These are phyloP conservation scores for Laupala kohalensis DNA, from an alignment of 1,140 invertebrate species.

Conservation along the genomic window DNA sequence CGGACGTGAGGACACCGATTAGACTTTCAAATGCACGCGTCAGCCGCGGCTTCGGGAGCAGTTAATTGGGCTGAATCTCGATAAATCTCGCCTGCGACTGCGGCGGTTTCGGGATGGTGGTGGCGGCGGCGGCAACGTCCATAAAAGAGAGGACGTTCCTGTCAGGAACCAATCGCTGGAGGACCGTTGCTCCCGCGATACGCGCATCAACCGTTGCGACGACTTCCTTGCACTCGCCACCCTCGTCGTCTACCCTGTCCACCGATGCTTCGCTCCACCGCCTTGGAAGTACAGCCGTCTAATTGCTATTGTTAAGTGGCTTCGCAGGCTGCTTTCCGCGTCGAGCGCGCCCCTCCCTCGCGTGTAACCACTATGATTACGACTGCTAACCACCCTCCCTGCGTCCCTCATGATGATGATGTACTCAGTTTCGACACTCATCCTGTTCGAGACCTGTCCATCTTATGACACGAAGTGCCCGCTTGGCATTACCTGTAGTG, in stretches of 20 bases:
- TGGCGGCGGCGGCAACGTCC: too few relatives aligned
- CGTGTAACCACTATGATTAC: not conserved
- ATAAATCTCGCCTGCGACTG: not conserved
- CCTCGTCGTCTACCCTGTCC: too few relatives aligned
- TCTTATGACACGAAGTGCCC: not conserved
- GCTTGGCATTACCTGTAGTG: too few relatives aligned
- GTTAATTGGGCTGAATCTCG: not conserved
- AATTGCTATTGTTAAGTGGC: not conserved
- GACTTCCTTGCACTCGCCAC: not conserved
- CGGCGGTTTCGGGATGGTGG: not conserved
- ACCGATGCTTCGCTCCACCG: too few relatives aligned
- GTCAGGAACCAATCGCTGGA: not conserved
- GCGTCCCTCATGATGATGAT: not conserved
- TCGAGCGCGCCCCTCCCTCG: too few relatives aligned
- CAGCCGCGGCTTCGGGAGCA: not conserved
- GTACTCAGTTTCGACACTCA: not conserved
- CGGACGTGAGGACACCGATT: not conserved
- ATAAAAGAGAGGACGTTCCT: not conserved
- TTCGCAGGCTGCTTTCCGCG: not conserved
- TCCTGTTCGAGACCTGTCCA: not conserved
- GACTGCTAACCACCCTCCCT: not conserved
- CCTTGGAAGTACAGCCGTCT: not conserved
- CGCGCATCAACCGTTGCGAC: not conserved
- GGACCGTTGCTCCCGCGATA: not conserved
- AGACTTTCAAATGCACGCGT: not conserved